Base-by-base conservation (phyloP, 2,113 vertebrate species). In the Strigops habroptila region DNA sequence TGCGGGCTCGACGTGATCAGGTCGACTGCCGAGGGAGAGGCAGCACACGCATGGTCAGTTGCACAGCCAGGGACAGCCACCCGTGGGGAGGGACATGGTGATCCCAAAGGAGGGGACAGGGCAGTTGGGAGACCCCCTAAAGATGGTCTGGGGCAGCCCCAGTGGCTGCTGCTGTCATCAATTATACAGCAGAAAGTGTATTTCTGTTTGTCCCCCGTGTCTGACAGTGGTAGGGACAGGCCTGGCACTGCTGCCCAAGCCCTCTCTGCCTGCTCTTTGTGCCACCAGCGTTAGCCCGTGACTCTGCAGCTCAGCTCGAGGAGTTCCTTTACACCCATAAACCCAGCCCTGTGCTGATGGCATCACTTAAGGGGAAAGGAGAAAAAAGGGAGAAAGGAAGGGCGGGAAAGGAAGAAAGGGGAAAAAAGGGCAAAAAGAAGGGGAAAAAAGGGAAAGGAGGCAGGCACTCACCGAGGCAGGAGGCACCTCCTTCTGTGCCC, bases 1-100 rank as follows among this genome's bases (percentile, higher is more conserved):
- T 98, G 98, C 1, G 98, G 96, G 96, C 98, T 99, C 9, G 98
- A 98, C 6, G 98, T 97, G 94, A 99, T 98, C 94, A 97, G 95
- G 84, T 98, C 98, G 27, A 95, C 97, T 98, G 97, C 10, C 8
- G 19, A 5, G 25, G 64, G 78, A 96, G 57, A 91, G 67, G 46
- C 31, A 9, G 82, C 74, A 25, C 5, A 1, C 0, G 9, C 37
- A 10, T 21, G 12, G 64, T 94, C 55, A 88, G 68, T 35, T 14
- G 33, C 33, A 59, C 57, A 59, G 21, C 22, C 21, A 59, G 57
- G 14, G 33, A 59, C 33, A 59, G 57, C 18, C n/a, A 6, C 41
- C 28, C 11, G 2, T 6, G 0, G 30, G 41, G 43, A 55, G 30
- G 73, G 52, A 48, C 14, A 8, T 9, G 6, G 41, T n/a, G 14